Base-by-base conservation (phyloP, 2,113 vertebrate genomes). In the Drymodes brunneopygia region DNA sequence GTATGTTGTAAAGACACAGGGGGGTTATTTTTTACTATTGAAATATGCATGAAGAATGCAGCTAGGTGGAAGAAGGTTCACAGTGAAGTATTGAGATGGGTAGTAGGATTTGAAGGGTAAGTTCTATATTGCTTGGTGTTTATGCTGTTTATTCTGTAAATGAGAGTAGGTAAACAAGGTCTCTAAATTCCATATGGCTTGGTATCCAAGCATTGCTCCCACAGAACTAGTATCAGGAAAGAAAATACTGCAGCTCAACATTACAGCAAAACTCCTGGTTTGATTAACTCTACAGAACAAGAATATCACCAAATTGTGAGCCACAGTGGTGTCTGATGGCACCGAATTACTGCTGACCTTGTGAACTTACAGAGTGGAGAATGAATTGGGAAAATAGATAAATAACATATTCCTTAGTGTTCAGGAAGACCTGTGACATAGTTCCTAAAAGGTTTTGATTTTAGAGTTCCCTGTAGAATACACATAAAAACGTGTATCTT, bases 401-500 rank as follows among this genome's bases (percentile, higher is more conserved):
- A 78, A 56, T 51, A 19, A 18, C 3, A 4, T 62, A 15, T 53
- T 78, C 16, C 7, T 40, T 89, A 50, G 6, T 28, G 23, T 28
- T 86, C 45, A 78, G 24, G 21, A 81, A 72, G 33, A 29, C 35
- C 33, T 86, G 9, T 84, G 24, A 12, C 1, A 12, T 60, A 2
- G 29, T 71, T 75, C 22, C 28, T 73, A 77, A 72, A 60, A 71
- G 36, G 11, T 48, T 78, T 60, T 38, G 64, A 14, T 80, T 88
- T 44, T 80, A 15, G 10, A 51, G 13, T 80, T 78, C 20, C 5
- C 6, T 48, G 33, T 24, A 33, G 25, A 64, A 71, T 38, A 42
- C 12, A 27, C 2, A 6, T n/a, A 24, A 53, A 56, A 33, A 6
- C 1, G 0, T 28, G 3, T 58, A 10, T 12, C 2, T 71, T 47